Conservation (phyloP, 2,113 vertebrate genomes). For the Myotis brandtii region DNA sequence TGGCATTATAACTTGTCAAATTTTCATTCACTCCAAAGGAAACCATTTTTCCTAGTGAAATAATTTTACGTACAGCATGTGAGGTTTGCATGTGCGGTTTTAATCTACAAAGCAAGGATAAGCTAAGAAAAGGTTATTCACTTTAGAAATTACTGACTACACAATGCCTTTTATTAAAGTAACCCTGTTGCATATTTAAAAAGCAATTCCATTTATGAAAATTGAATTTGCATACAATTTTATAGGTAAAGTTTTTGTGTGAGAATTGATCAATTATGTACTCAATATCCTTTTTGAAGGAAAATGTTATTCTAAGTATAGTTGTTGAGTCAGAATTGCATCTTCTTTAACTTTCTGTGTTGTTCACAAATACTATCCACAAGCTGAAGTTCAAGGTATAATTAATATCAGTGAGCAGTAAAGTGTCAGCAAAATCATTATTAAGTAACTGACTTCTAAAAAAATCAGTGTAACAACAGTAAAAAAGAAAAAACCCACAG, state of each 20-base stretch:
- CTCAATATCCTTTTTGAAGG: slow-evolving; percentile 52
- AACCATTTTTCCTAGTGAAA: slow-evolving; percentile 39
- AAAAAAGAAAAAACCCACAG: background rate
- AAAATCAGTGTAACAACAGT: background rate
- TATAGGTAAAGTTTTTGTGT: slow-evolving; percentile 53
- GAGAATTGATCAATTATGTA: slow-evolving; percentile 55
- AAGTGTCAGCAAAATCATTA: slow-evolving; percentile 46
- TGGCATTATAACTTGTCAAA: slow-evolving; percentile 35
- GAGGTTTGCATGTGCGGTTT: slow-evolving; percentile 6
- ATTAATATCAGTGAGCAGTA: slow-evolving; percentile 57
- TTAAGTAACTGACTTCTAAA: slow-evolving; percentile 42
- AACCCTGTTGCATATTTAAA: slow-evolving; percentile 17
- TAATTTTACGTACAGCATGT: slow-evolving; percentile 30
- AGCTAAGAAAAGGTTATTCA: slow-evolving; percentile 66
- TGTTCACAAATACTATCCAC: slow-evolving; percentile 50
- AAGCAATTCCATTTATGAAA: slow-evolving; percentile 67
- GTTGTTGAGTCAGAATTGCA: slow-evolving; percentile 48
- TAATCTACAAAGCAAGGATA: slow-evolving; percentile 42
- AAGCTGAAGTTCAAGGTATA: slow-evolving; percentile 57
- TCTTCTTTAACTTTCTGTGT: slow-evolving; percentile 60
- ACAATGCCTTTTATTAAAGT: slow-evolving; percentile 62
- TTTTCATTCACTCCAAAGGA: slow-evolving; percentile 40
- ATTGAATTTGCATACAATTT: slow-evolving; percentile 57
- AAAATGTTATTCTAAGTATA: slow-evolving; percentile 54
- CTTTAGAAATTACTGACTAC: slow-evolving; percentile 66